Base-by-base conservation (phyloP, 2,888 invertebrate species). In the Melieria picta region DNA sequence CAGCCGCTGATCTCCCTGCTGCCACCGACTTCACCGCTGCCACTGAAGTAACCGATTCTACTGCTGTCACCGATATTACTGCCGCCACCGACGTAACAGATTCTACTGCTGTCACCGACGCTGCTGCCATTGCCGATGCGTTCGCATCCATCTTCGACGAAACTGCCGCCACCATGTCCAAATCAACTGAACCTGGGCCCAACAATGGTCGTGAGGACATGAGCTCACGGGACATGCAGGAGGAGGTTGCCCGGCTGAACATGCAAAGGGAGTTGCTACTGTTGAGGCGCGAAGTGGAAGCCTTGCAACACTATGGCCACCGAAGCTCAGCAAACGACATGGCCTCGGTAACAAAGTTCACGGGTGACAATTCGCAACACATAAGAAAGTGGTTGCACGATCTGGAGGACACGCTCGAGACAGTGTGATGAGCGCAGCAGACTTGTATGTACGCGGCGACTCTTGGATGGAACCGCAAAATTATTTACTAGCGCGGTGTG, bases 381-480 rank as follows among this genome's bases (percentile, higher is more conserved):
- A 11, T 61, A 10, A 9, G 46, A 4, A 61, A 45, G 16, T 61
- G 43, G 45, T 7, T 43, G 42, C 43, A 42, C 4, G 61, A 61
- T 43, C 42, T 47, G 13, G 65, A 42, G n/a, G 57, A 57, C 30
- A 4, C 57, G 10, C 30, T 57, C 9, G 57, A 6, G 9, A 13
- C 56, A 55, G 4, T 65, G 52, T 13, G 11, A 46, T 10, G 65
- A 55, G 11, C 52, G 43, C 5, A 56, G 42, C n/a, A 65, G 56
- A 43, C 56, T 55, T 43, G 45, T 55, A 43, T 42, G n/a, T 43
- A 42, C 11, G 11, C 65, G 65, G 7, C 55, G 65, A 13, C 43
- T 65, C 6, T 45, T 55, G 13, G 52, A 43, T 45, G 69, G 61
- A n/a, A 69, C 69, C 3, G 69, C 69, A 4, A 61, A 62, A 56